Evolutionary conservation across 2,888 invertebrate genomes (phyloP), one percentile per base, ranked within the genome.

Genomic region (Eupithecia vulgata): DNA sequence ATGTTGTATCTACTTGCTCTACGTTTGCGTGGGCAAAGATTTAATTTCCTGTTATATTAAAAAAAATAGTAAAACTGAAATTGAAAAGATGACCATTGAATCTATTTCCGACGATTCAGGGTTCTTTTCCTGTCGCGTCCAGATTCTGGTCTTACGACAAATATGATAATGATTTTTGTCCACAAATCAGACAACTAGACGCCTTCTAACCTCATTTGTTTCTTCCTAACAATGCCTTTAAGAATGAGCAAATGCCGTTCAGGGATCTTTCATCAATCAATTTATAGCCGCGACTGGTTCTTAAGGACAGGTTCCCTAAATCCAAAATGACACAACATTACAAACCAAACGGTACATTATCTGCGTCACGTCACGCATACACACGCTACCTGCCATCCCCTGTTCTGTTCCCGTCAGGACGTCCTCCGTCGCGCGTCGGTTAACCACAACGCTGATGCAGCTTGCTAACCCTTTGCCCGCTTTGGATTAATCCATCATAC

Each of bases 361-460:
- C 12, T 12, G 57, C 25, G 57, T 5, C 25, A 13, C 5, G 57
- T 25, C 57, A 57, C 21, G 57, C 25, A 57, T 25, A 57, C 13
- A 12, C 40, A 66, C 68, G 71, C 75, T 67, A 30, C 35, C 69
- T 64, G 67, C 52, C 30, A 64, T 62, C 62, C 62, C 67, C 34
- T 74, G 45, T 52, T 12, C 45, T 71, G 40, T 40, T 21, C 40
- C 69, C 74, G 73, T 65, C 69, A 40, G 65, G 40, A 73, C 80
- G 82, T 78, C 86, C 85, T 83, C 84, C 86, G 89, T 88, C 87
- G 87, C 88, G 86, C 86, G 83, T 83, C 84, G 85, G 86, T 87
- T 85, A 84, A 89, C 92, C 92, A 85, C 92, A 91, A 86, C 88
- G 89, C 92, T 91, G 92, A 91, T 89, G 89, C 87, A 86, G 90